phyloP scores from a whole-genome alignment of 2,888 invertebrate genomes.

The Himalopsyche tibetana region DNA sequence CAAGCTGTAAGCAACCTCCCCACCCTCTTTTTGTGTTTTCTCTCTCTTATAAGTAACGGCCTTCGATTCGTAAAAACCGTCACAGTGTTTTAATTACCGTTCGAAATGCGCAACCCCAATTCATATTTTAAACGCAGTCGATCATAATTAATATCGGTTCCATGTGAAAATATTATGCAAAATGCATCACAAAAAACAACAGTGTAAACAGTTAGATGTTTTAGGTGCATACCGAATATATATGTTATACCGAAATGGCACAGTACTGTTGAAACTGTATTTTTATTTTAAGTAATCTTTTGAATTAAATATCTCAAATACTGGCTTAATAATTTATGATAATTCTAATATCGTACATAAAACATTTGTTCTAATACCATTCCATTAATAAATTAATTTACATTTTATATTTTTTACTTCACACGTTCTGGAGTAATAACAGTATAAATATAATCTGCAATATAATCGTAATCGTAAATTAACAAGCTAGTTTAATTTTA shows the following conservation, averaged over 20 bases:
- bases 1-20: constrained; percentile 93
- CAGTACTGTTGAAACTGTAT: no score
- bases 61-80: constrained; percentile 13
- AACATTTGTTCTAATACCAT: no score
- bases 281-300: no score
- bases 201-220: neutral
- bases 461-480: neutral
- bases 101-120: neutral
- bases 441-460: no score
- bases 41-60: constrained; percentile 57
- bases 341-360: no score
- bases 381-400: no score
- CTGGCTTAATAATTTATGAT: no score
- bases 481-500: constrained; percentile 3
- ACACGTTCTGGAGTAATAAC: no score
- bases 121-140: neutral
- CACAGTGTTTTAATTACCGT: constrained; percentile 5
- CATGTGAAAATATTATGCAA: neutral
- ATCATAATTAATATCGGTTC: neutral
- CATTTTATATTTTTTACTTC: no score
- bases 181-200: neutral
- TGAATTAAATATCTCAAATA: no score
- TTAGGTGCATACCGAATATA: neutral
- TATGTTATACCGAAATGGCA: no score
- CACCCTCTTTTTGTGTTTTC: constrained; percentile 58